These are phyloP conservation scores for Tor tambroides DNA, from an alignment of 2,113 vertebrate species.

Conservation along the genomic window DNA sequence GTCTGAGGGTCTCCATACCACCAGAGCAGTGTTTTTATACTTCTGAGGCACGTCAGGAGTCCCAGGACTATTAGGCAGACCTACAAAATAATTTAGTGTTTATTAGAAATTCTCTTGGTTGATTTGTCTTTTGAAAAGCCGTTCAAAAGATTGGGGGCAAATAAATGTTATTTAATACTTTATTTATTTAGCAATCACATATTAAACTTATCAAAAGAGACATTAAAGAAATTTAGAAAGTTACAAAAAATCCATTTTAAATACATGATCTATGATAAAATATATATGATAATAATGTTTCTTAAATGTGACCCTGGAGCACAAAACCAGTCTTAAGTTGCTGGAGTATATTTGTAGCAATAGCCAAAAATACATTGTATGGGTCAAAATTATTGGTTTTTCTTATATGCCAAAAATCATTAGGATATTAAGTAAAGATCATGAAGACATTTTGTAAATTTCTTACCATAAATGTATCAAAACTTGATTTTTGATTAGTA, in stretches of 20 bases:
- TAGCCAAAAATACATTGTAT: too few species aligned
- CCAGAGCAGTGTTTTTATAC: slow-evolving; percentile 91
- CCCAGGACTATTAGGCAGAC: slow-evolving; percentile 86
- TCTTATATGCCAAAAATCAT: too few species aligned
- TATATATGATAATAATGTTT: neutral
- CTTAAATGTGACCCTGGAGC: too few species aligned
- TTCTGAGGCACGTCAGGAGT: slow-evolving; percentile 94
- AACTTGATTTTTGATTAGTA: too few species aligned
- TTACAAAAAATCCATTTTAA: neutral
- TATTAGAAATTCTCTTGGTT: neutral
- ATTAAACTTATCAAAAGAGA: neutral
- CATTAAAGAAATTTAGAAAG: neutral
- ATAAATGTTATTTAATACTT: too few species aligned
- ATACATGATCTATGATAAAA: too few species aligned
- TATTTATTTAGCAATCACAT: neutral
- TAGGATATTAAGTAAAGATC: too few species aligned
- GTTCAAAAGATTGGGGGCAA: neutral
- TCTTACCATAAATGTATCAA: too few species aligned
- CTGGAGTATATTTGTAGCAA: too few species aligned
- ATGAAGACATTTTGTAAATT: too few species aligned
- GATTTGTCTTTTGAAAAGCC: neutral
- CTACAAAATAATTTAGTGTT: slow-evolving; percentile 66
- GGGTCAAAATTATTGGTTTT: too few species aligned
- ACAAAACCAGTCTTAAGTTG: too few species aligned
- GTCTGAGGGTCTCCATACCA: slow-evolving; percentile 93